A percentile compares a stretch with the other conserved stretches of the same genome.
Conservation (phyloP, 2,113 vertebrate genomes). For the Epinephelus cyanopodus region DNA sequence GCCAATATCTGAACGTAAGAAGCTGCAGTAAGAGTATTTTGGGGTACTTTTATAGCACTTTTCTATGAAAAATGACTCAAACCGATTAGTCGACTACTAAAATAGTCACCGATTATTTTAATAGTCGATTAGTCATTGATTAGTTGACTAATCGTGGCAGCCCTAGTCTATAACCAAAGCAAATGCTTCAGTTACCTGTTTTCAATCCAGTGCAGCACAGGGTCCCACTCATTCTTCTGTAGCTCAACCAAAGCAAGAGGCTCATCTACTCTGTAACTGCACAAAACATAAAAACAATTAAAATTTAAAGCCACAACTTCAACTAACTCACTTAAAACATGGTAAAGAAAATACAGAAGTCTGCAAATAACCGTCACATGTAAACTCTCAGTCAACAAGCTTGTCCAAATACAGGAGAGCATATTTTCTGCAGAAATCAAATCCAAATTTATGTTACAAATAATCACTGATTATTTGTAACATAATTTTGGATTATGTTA, state of each 20-base stretch:
- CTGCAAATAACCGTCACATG: not conserved
- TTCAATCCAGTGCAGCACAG: constrained; percentile 92
- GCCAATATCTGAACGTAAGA: too few species aligned
- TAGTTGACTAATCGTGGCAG: too few species aligned
- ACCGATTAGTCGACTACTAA: too few species aligned
- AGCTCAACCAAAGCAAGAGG: constrained; percentile 92
- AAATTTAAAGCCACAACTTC: not conserved
- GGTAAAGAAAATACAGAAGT: not conserved
- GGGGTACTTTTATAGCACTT: too few species aligned
- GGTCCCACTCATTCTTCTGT: constrained; percentile 97
- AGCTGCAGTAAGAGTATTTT: too few species aligned
- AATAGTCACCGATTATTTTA: too few species aligned
- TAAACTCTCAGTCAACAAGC: not conserved
- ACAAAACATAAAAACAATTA: constrained; percentile 23
- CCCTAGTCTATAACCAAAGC: not conserved
- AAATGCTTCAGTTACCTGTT: constrained; percentile 84
- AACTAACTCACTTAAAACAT: not conserved
- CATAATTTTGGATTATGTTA: too few species aligned
- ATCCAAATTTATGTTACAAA: not conserved
- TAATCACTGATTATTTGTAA: too few species aligned
- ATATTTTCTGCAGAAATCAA: not conserved
- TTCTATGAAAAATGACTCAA: too few species aligned
- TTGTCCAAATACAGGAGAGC: not conserved
- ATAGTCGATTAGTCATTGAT: too few species aligned
- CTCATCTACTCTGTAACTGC: constrained; percentile 96